Percentiles rank a stretch among this genome's conserved stretches.
Evolutionary conservation across 1,140 invertebrate genomes (phyloP).

Genomic region (Archegozetes longisetosus): DNA sequence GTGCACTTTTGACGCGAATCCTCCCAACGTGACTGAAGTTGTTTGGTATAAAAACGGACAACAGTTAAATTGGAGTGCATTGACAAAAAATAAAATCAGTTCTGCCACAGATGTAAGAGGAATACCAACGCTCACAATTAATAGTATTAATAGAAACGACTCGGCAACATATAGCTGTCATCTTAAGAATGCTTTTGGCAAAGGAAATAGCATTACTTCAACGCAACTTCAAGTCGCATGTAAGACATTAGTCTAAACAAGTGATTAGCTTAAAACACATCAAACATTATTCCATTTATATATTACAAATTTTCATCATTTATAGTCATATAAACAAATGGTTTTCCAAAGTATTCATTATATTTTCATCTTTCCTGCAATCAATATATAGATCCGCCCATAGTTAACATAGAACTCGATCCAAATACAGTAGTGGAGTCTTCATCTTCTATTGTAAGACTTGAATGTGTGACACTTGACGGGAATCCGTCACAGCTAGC

Average conservation of each 20-base stretch:
- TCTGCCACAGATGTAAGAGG: slow-evolving; percentile 1
- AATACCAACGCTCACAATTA: slow-evolving; percentile 15
- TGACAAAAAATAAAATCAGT: slow-evolving; percentile 8
- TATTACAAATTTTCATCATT: too few species aligned
- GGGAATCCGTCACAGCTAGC: slow-evolving; percentile 22
- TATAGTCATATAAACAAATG: too few species aligned
- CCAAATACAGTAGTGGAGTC: slow-evolving; percentile 19
- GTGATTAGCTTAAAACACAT: too few species aligned
- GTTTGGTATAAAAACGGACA: slow-evolving; percentile 22
- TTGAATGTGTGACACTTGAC: slow-evolving; percentile 19
- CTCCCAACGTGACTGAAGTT: slow-evolving; percentile 23
- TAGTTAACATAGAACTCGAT: slow-evolving; percentile 18
- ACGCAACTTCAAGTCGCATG: slow-evolving; percentile 21
- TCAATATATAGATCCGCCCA: slow-evolving; percentile 23
- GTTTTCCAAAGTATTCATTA: too few species aligned
- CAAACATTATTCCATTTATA: neutral
- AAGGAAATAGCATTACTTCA: slow-evolving; percentile 20
- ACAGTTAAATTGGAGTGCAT: slow-evolving; percentile 11
- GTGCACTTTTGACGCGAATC: slow-evolving; percentile 23
- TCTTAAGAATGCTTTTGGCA: slow-evolving; percentile 25
- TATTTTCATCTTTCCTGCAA: too few species aligned
- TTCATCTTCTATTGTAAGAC: slow-evolving; percentile 12
- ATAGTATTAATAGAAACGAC: slow-evolving; percentile 25
- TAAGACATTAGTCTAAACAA: too few species aligned
- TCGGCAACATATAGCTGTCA: slow-evolving; percentile 23